phyloP scores from a whole-genome alignment of 1,140 invertebrate species.

The Solenopsis fugax region DNA sequence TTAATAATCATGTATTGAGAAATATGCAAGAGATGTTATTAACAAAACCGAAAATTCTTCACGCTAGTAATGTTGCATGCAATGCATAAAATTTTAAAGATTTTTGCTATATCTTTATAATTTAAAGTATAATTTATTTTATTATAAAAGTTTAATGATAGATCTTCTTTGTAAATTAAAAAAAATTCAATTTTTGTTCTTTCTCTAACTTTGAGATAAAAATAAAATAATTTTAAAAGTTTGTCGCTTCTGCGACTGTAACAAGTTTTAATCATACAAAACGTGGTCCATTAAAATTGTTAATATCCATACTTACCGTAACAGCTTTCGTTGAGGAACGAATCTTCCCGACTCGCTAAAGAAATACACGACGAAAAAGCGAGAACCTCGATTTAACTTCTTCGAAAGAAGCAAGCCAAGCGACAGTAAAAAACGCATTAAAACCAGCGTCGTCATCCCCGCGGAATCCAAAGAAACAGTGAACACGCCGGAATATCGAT shows the following conservation, averaged over 20 bases:
- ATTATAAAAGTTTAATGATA: constrained; percentile 22
- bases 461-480: constrained; percentile 37
- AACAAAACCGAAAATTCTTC: not conserved
- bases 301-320: constrained; percentile 61
- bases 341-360: not conserved
- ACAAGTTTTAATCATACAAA: not conserved
- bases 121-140: not conserved
- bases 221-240: constrained; percentile 5
- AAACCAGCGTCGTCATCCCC: not conserved
- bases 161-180: not conserved
- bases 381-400: not conserved
- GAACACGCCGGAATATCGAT: constrained; percentile 65
- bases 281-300: not conserved
- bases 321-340: not conserved
- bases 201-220: not conserved
- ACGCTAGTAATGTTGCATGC: not conserved
- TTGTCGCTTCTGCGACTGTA: not conserved
- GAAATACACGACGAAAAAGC: not conserved
- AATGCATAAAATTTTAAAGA: not conserved
- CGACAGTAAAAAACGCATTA: not conserved
- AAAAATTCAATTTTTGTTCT: constrained; percentile 6
- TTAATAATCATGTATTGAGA: not conserved
- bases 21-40: not conserved
- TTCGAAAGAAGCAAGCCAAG: not conserved
- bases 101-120: not conserved